Conservation (phyloP, 2,888 invertebrate species). For the Oxyteleia sp. region DNA sequence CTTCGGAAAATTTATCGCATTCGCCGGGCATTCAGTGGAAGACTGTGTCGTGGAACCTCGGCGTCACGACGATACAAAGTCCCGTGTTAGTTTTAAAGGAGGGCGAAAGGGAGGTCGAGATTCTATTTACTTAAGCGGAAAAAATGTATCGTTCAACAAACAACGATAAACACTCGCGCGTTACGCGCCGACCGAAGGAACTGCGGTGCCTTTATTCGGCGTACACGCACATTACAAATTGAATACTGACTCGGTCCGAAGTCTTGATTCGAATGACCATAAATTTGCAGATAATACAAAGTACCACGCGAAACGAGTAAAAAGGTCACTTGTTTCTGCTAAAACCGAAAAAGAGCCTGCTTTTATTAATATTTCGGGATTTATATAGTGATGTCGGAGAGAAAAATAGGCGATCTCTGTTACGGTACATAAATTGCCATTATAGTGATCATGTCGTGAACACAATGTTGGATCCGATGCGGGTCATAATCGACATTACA, state of each 20-base stretch:
- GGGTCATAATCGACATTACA: slow-evolving; percentile 59
- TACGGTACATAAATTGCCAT: slow-evolving; percentile 78
- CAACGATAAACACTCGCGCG: slow-evolving; percentile 50
- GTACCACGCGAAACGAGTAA: slow-evolving; percentile 55
- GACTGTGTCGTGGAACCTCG: slow-evolving; percentile 63
- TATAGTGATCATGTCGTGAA: slow-evolving; percentile 54
- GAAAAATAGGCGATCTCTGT: slow-evolving; percentile 57
- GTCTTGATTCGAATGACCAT: slow-evolving; percentile 80
- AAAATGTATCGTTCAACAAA: slow-evolving; percentile 64
- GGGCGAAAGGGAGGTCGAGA: slow-evolving; percentile 68
- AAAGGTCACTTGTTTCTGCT: slow-evolving; percentile 67
- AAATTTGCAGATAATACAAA: slow-evolving; percentile 82
- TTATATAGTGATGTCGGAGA: slow-evolving; percentile 73
- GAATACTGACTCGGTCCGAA: slow-evolving; percentile 77
- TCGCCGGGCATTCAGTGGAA: slow-evolving; percentile 79
- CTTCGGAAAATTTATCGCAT: slow-evolving; percentile 84
- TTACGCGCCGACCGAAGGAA: slow-evolving; percentile 31
- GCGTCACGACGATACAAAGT: slow-evolving; percentile 73
- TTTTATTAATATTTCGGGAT: slow-evolving; percentile 81
- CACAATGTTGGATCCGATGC: slow-evolving; percentile 42
- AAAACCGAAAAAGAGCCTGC: slow-evolving; percentile 73
- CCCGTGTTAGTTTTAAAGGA: slow-evolving; percentile 70
- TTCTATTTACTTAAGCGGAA: slow-evolving; percentile 74
- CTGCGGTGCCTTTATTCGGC: slow-evolving; percentile 52
- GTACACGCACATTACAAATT: slow-evolving; percentile 74